Conservation (phyloP, 2,888 invertebrate genomes). For the Tiliacea aurago region DNA sequence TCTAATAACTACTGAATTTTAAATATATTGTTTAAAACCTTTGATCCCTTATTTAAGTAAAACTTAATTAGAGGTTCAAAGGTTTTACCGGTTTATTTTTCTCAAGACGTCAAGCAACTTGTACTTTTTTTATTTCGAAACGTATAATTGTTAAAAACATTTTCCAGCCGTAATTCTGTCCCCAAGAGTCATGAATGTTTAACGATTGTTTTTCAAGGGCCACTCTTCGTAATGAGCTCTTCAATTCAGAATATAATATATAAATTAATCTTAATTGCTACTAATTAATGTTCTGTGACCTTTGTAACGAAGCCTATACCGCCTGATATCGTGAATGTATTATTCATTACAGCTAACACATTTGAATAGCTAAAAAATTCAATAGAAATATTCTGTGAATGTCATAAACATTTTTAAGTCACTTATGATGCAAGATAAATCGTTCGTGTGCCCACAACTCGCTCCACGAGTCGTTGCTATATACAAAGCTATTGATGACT, state of each 20-base stretch:
- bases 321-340: constrained; percentile 24
- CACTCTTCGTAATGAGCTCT: constrained; percentile 53
- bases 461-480: too few species aligned
- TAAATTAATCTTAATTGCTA: constrained; percentile 40
- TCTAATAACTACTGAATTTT: neutral
- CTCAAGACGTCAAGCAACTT: constrained; percentile 2
- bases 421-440: too few species aligned
- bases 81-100: neutral
- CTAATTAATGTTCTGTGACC: constrained; percentile 31
- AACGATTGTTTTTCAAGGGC: constrained; percentile 47
- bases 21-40: neutral
- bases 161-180: constrained; percentile 21
- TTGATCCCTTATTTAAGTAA: neutral
- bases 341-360: neutral
- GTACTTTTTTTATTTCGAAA: constrained; percentile 4
- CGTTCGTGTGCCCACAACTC: too few species aligned
- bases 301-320: constrained; percentile 25
- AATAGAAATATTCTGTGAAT: neutral
- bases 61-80: neutral
- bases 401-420: neutral
- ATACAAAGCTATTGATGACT: too few species aligned
- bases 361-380: neutral
- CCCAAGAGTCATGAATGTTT: constrained; percentile 55
- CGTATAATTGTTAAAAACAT: constrained; percentile 37
- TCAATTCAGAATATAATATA: constrained; percentile 34